Evolutionary conservation across 23 tunicate genomes (phyloP).

Genomic region (Trididemnum clinides): DNA sequence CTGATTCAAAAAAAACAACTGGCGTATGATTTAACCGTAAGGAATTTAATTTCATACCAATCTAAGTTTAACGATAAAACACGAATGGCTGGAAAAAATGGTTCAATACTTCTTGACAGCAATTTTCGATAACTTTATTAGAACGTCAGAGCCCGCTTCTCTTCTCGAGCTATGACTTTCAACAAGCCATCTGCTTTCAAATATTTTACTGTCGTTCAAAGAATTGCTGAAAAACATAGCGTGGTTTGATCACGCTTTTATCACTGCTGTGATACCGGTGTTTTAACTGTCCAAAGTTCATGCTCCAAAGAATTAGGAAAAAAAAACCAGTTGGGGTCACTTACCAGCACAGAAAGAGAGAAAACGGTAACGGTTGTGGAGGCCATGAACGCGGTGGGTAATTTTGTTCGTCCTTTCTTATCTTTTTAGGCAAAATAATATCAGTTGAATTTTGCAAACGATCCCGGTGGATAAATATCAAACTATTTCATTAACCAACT

Average conservation of each 20-base stretch:
- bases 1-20: background rate
- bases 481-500: no score
- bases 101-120: background rate
- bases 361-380: background rate
- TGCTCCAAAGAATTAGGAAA: background rate
- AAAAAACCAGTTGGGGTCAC: background rate
- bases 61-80: no score
- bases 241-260: background rate
- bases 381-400: background rate
- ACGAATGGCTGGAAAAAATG: background rate
- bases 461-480: no score
- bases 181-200: background rate
- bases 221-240: background rate
- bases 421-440: no score
- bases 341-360: background rate
- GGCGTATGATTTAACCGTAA: background rate
- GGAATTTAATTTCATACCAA: background rate
- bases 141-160: background rate
- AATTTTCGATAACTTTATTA: background rate
- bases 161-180: background rate
- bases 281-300: background rate
- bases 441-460: no score
- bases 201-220: background rate
- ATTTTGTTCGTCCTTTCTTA: no score
- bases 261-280: background rate